Conservation (phyloP, 2,113 vertebrate genomes). For the Psilopogon haemacephalus region DNA sequence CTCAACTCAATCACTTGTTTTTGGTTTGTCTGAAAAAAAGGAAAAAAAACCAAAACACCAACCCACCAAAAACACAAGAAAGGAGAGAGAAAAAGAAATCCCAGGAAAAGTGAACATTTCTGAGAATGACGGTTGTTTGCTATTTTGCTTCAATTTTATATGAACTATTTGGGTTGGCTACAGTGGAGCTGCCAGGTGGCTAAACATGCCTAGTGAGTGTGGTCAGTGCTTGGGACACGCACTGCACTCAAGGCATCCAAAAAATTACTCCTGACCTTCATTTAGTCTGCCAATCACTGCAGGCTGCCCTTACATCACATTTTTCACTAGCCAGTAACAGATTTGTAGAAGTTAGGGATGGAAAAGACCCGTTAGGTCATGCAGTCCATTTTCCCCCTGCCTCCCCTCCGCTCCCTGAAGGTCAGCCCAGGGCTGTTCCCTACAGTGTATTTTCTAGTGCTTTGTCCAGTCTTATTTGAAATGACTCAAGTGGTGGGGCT, state of each 20-base stretch:
- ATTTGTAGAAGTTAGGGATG: conserved; percentile 44
- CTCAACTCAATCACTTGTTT: conserved; percentile 55
- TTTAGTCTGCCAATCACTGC: conserved; percentile 61
- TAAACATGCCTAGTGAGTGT: conserved; percentile 71
- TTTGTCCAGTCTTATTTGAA: conserved; percentile 59
- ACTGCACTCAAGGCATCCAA: conserved; percentile 59
- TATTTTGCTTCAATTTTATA: conserved; percentile 65
- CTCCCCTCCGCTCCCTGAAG: not conserved
- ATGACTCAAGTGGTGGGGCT: conserved; percentile 43
- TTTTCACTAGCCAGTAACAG: conserved; percentile 51
- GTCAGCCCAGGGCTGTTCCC: conserved; percentile 48
- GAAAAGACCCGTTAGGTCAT: conserved; percentile 56
- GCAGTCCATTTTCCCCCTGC: not conserved
- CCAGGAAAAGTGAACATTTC: conserved; percentile 66
- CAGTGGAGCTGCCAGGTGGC: conserved; percentile 69
- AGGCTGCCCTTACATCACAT: conserved; percentile 63
- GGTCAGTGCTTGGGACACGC: conserved; percentile 66
- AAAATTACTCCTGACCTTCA: conserved; percentile 64
- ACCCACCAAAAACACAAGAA: not conserved
- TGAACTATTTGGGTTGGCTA: conserved; percentile 73
- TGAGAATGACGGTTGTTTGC: conserved; percentile 71
- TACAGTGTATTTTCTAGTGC: conserved; percentile 21
- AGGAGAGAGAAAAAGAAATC: conserved; percentile 50
- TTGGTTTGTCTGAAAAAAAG: conserved; percentile 38
- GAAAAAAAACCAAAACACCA: not conserved